Conservation (phyloP, 2,113 vertebrate genomes). For the Etheostoma cragini region DNA sequence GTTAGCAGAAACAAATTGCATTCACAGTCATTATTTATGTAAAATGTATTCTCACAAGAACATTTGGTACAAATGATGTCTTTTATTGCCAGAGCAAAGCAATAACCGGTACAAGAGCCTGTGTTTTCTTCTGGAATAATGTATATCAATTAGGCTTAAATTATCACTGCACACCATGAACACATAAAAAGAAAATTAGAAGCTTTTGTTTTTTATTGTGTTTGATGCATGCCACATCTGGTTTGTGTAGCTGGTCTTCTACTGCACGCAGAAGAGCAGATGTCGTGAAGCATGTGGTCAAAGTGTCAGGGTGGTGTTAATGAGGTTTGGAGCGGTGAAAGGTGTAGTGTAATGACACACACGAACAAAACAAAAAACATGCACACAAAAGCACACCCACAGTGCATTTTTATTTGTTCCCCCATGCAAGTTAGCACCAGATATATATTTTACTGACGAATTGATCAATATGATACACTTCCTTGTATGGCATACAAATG, state of each 20-base stretch:
- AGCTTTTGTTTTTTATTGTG: background rate
- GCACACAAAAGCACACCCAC: background rate
- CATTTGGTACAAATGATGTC: background rate
- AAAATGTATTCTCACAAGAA: background rate
- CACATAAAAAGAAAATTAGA: background rate
- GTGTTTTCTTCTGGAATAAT: background rate
- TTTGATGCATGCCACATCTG: background rate
- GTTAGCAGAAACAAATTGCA: background rate
- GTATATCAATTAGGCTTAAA: background rate
- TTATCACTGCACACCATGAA: background rate
- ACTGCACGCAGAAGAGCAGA: background rate
- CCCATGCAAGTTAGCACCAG: background rate
- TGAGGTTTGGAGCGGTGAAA: constrained; percentile 9
- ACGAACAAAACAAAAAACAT: background rate
- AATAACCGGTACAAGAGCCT: background rate
- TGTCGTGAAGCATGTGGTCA: constrained; percentile 24
- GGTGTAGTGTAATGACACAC: constrained; percentile 15
- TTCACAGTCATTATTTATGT: background rate
- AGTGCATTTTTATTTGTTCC: background rate
- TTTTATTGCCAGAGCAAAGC: background rate
- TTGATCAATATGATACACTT: background rate
- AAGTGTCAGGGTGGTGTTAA: constrained; percentile 23
- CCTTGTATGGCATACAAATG: background rate
- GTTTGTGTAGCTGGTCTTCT: background rate
- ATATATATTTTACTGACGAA: background rate